Conservation (phyloP, 2,888 invertebrate genomes). For the Phaedon cochleariae region DNA sequence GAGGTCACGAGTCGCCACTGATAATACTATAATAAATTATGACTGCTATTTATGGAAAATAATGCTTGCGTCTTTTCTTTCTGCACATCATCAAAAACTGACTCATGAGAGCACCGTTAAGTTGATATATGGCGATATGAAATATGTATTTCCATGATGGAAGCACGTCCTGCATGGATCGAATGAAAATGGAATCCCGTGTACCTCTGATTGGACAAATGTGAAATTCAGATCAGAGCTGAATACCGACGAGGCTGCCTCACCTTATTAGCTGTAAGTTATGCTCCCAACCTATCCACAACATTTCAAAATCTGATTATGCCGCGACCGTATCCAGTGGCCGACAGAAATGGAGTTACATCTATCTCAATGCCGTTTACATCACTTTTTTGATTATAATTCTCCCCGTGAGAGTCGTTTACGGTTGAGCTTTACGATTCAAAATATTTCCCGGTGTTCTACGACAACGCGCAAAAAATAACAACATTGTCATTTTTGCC, state of each 20-base stretch:
- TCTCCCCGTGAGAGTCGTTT: constrained; percentile 37
- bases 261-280: constrained; percentile 42
- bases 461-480: constrained; percentile 29
- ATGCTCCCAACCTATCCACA: constrained; percentile 38
- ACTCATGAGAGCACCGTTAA: not conserved
- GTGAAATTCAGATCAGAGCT: constrained; percentile 38
- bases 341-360: constrained; percentile 47
- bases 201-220: constrained; percentile 45
- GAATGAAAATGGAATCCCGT: constrained; percentile 36
- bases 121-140: not conserved
- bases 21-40: too few relatives aligned
- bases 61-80: not conserved
- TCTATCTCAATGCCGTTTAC: constrained; percentile 48
- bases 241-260: constrained; percentile 39
- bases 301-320: constrained; percentile 44
- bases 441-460: constrained; percentile 41
- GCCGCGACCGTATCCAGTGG: constrained; percentile 30
- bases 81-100: not conserved
- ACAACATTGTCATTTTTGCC: constrained; percentile 28
- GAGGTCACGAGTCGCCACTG: too few relatives aligned
- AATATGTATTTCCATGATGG: constrained; percentile 4
- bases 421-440: constrained; percentile 35
- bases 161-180: constrained; percentile 5
- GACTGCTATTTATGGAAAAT: not conserved
- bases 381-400: constrained; percentile 46